These are phyloP conservation scores for Lasioglossum morio DNA, from an alignment of 2,888 invertebrate species.

Conservation along the genomic window DNA sequence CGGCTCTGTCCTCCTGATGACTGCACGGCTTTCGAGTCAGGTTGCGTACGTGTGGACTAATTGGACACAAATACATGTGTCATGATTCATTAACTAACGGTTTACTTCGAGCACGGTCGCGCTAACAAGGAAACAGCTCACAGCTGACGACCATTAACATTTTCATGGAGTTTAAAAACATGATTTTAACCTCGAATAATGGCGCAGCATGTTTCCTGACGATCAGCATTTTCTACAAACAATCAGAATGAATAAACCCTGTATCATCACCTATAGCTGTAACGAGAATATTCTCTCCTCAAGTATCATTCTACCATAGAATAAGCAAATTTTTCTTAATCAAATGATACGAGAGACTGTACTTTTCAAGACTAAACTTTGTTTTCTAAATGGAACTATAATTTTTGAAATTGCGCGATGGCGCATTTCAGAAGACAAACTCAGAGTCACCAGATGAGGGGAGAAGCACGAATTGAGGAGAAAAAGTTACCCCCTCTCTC, in stretches of 20 bases:
- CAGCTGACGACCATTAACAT: background rate
- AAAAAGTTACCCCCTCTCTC: no score
- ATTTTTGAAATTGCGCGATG: background rate
- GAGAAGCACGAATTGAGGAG: no score
- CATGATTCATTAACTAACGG: conserved; percentile 18
- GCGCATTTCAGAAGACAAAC: background rate
- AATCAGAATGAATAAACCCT: background rate
- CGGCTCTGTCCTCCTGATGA: background rate
- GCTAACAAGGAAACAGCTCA: conserved; percentile 6
- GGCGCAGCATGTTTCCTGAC: background rate
- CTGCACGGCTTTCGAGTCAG: background rate
- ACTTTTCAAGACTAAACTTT: background rate
- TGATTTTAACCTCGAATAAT: background rate
- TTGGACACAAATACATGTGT: background rate
- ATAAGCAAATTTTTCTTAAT: background rate
- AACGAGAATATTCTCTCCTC: background rate
- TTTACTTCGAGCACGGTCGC: background rate
- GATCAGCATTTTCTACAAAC: background rate
- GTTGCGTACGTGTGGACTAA: background rate
- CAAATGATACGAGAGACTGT: background rate
- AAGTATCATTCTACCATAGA: background rate
- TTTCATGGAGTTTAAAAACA: background rate
- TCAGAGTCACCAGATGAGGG: no score
- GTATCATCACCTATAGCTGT: background rate
- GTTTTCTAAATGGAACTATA: background rate